Conservation (phyloP, 2,888 invertebrate genomes). For the Agapostemon virescens region DNA sequence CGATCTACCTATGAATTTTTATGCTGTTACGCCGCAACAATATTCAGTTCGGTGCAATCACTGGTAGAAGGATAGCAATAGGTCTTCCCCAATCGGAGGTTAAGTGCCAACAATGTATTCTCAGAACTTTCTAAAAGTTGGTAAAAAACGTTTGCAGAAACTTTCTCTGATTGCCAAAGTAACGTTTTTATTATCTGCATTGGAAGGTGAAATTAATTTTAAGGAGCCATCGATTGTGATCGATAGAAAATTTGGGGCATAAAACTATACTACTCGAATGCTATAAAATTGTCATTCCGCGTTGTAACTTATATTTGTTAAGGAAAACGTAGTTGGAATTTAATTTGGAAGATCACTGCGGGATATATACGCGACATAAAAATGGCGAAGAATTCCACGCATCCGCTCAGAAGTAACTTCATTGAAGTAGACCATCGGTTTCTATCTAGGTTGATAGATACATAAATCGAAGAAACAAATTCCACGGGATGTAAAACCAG, state of each 20-base stretch:
- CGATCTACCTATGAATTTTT: too few species aligned
- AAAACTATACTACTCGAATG: background rate
- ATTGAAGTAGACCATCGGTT: background rate
- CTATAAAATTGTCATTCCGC: background rate
- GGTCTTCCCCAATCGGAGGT: background rate
- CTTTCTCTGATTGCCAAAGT: constrained; percentile 32
- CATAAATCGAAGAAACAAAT: background rate
- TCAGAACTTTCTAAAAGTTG: constrained; percentile 34
- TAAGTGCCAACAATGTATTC: constrained; percentile 13
- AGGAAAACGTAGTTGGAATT: background rate
- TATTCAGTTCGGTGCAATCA: background rate
- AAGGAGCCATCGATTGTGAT: background rate
- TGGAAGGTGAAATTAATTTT: background rate
- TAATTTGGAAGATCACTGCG: background rate
- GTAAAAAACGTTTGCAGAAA: constrained; percentile 26
- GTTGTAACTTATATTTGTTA: background rate
- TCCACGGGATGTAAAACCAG: background rate
- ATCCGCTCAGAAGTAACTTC: background rate
- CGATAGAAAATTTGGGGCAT: background rate
- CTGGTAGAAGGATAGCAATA: background rate
- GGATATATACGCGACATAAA: background rate
- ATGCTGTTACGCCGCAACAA: too few species aligned
- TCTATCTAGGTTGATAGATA: background rate
- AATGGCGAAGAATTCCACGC: background rate
- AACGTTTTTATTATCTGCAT: background rate